Conservation (phyloP, 2,797 vertebrate genomes). For the Neostethus bicornis region DNA sequence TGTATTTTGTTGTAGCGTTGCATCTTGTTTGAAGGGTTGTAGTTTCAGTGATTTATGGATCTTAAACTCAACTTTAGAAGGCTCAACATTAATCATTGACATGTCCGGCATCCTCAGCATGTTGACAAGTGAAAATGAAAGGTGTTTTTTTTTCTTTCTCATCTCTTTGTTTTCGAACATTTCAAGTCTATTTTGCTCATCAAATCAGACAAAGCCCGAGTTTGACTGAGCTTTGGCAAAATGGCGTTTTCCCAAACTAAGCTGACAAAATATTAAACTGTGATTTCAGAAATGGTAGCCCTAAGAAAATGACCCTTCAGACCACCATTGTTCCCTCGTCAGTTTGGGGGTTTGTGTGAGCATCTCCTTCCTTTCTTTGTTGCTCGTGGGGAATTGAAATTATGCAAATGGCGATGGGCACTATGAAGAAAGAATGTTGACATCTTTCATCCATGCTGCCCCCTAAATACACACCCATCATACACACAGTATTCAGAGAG, state of each 20-base stretch:
- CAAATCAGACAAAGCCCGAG: slow-evolving; percentile 64
- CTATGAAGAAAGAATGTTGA: slow-evolving; percentile 78
- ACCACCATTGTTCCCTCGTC: slow-evolving; percentile 80
- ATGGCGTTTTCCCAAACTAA: slow-evolving; percentile 50
- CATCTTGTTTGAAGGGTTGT: neutral
- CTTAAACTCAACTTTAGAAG: slow-evolving; percentile 43
- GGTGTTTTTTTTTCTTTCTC: slow-evolving; percentile 44
- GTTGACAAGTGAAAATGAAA: slow-evolving; percentile 51
- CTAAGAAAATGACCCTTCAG: slow-evolving; percentile 78
- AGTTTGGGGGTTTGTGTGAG: slow-evolving; percentile 78
- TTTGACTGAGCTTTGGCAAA: slow-evolving; percentile 63
- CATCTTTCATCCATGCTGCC: slow-evolving; percentile 74
- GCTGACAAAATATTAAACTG: slow-evolving; percentile 72
- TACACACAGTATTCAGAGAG: slow-evolving; percentile 59
- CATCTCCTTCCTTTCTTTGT: slow-evolving; percentile 78
- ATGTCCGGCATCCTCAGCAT: slow-evolving; percentile 32
- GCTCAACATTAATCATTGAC: slow-evolving; percentile 64
- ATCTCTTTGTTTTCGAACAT: slow-evolving; percentile 35
- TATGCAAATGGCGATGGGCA: slow-evolving; percentile 82
- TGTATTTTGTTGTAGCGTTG: slow-evolving; percentile 2
- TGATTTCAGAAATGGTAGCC: slow-evolving; percentile 62
- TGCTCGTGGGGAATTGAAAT: slow-evolving; percentile 69
- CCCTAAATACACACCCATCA: slow-evolving; percentile 70
- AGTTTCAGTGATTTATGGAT: slow-evolving; percentile 45
- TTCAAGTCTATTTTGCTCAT: slow-evolving; percentile 46